A percentile compares a stretch with the other conserved stretches of the same genome.
Conservation (phyloP, 2,113 vertebrate genomes). For the Stercorarius parasiticus region DNA sequence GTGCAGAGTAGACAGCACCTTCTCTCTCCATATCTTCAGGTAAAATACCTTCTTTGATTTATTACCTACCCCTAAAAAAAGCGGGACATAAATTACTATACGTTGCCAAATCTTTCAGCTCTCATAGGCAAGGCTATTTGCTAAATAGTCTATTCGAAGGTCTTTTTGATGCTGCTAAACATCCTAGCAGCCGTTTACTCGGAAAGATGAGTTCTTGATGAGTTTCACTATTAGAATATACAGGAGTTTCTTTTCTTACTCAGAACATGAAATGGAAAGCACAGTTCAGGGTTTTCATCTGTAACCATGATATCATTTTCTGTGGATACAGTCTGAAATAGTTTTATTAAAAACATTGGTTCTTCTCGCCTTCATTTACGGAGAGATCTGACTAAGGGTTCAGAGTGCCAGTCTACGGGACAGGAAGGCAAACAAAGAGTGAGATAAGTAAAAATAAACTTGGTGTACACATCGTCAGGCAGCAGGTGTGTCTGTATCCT, state of each 20-base stretch:
- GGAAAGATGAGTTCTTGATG: background rate
- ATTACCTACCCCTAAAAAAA: background rate
- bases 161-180: conserved; percentile 6
- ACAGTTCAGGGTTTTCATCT: background rate
- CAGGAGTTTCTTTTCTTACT: background rate
- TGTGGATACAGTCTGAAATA: background rate
- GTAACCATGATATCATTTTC: background rate
- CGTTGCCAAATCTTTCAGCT: background rate
- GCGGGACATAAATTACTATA: background rate
- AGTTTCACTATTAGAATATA: background rate
- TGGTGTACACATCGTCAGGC: background rate
- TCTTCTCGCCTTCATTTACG: background rate
- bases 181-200: background rate
- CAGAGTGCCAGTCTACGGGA: background rate
- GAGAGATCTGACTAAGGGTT: background rate
- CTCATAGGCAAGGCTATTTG: conserved; percentile 10
- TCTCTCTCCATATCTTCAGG: background rate
- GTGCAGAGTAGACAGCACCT: background rate
- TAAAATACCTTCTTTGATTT: conserved; percentile 43
- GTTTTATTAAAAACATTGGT: background rate
- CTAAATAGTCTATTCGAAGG: background rate
- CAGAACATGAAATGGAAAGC: background rate
- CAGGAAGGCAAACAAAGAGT: background rate
- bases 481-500: background rate
- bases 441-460: background rate